phyloP scores from a whole-genome alignment of 2,797 vertebrate genomes.

The Smutsia gigantea region DNA sequence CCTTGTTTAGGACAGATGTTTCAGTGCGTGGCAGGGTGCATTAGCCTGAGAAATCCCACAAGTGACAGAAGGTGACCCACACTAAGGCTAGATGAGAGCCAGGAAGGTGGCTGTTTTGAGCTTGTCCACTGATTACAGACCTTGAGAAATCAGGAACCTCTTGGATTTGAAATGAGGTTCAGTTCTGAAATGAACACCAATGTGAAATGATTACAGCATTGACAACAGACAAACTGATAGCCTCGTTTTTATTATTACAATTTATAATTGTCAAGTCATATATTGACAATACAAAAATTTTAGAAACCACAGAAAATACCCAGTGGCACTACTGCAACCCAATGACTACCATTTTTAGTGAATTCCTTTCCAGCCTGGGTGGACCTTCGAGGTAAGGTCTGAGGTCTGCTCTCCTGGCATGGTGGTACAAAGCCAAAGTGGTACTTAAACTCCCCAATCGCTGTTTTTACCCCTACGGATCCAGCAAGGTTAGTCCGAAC shows the following conservation, averaged over 20 bases:
- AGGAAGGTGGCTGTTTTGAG: background rate
- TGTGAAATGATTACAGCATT: background rate
- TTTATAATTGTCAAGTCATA: background rate
- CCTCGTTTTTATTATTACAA: background rate
- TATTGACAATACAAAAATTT: background rate
- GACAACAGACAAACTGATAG: background rate
- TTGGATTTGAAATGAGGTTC: background rate
- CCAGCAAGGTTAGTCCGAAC: slow-evolving; percentile 97
- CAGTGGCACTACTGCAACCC: fast-evolving
- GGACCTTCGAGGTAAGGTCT: background rate
- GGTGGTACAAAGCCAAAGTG: background rate
- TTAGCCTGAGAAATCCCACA: background rate
- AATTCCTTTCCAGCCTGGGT: background rate
- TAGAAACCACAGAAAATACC: background rate
- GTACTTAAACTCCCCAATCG: slow-evolving; percentile 68
- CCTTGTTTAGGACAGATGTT: background rate
- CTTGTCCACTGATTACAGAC: background rate
- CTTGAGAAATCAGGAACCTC: background rate
- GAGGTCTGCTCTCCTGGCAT: background rate
- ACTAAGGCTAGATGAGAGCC: too few relatives aligned
- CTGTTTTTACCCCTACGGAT: slow-evolving; percentile 75
- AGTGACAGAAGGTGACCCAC: background rate
- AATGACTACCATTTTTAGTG: fast-evolving
- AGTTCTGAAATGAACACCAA: background rate
- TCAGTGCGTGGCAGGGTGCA: background rate